phyloP scores from a whole-genome alignment of 2,888 invertebrate genomes.

The Hirtodrosophila cameraria region DNA sequence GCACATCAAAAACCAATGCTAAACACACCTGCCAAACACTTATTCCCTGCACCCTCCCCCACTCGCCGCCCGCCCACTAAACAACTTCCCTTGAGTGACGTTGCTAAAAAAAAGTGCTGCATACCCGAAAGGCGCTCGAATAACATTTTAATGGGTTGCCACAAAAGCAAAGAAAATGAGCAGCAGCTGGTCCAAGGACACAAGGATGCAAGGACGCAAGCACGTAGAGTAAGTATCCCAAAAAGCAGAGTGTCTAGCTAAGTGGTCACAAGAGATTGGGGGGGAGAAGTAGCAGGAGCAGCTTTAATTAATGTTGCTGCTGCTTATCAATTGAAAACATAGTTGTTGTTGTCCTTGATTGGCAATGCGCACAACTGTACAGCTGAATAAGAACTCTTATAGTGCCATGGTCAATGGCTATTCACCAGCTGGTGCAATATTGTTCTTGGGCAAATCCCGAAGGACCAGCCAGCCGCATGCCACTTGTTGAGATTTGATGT shows the following conservation, averaged over 20 bases:
- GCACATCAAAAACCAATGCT: constrained; percentile 1
- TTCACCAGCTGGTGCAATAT: constrained; percentile 11
- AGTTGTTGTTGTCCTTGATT: neutral
- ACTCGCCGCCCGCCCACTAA: too few relatives aligned
- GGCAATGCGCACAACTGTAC: constrained; percentile 39
- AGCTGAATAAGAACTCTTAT: neutral
- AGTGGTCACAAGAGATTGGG: constrained; percentile 10
- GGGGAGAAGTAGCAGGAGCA: neutral
- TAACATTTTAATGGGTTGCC: constrained; percentile 16
- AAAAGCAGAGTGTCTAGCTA: constrained; percentile 40
- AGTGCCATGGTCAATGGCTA: neutral
- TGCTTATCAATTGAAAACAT: neutral
- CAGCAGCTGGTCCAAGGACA: neutral
- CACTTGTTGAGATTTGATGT: constrained; percentile 16
- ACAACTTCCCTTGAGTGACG: neutral
- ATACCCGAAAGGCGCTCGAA: constrained; percentile 22
- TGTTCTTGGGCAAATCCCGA: constrained; percentile 30
- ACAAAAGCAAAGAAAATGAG: neutral
- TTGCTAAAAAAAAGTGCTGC: constrained; percentile 35
- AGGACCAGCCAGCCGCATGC: neutral
- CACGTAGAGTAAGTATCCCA: constrained; percentile 48
- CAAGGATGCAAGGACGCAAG: neutral
- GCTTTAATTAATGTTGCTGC: constrained; percentile 27
- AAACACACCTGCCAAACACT: neutral
- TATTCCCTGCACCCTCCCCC: too few relatives aligned